phyloP scores from a whole-genome alignment of 2,113 vertebrate genomes.

The Archilochus colubris region DNA sequence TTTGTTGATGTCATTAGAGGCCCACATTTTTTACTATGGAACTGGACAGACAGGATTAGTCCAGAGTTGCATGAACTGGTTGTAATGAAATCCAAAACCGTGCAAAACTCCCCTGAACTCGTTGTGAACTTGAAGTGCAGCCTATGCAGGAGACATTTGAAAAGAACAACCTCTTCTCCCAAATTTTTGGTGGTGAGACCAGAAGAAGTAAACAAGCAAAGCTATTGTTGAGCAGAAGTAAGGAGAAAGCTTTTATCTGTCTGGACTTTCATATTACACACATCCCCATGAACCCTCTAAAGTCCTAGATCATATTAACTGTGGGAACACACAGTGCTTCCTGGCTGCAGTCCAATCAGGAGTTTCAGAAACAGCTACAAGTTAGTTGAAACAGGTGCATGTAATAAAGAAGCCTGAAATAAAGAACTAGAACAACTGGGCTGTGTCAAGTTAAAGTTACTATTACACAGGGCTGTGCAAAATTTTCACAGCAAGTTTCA shows the following conservation, averaged over 20 bases:
- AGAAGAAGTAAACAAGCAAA: constrained; percentile 10
- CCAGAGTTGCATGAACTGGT: constrained; percentile 20
- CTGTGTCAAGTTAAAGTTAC: constrained; percentile 64
- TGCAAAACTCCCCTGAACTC: constrained; percentile 50
- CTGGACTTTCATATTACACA: constrained; percentile 52
- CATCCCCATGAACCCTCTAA: constrained; percentile 35
- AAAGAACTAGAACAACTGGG: constrained; percentile 71
- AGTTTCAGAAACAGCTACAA: constrained; percentile 54
- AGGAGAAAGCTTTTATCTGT: constrained; percentile 54
- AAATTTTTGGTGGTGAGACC: neutral
- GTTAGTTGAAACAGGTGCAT: constrained; percentile 74
- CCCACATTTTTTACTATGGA: constrained; percentile 40
- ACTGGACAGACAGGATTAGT: constrained; percentile 58
- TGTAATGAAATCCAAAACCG: constrained; percentile 47
- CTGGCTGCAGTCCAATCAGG: constrained; percentile 62
- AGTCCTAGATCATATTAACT: constrained; percentile 59
- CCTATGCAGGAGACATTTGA: neutral
- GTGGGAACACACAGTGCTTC: constrained; percentile 51
- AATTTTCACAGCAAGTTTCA: constrained; percentile 26
- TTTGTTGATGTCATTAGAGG: constrained; percentile 50
- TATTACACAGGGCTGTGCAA: constrained; percentile 37
- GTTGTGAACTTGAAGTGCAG: constrained; percentile 12
- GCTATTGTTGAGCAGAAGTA: constrained; percentile 4
- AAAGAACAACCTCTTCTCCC: neutral
- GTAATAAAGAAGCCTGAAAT: constrained; percentile 75